These are phyloP conservation scores for Endotricha flammealis DNA, from an alignment of 2,888 invertebrate species.

Conservation along the genomic window DNA sequence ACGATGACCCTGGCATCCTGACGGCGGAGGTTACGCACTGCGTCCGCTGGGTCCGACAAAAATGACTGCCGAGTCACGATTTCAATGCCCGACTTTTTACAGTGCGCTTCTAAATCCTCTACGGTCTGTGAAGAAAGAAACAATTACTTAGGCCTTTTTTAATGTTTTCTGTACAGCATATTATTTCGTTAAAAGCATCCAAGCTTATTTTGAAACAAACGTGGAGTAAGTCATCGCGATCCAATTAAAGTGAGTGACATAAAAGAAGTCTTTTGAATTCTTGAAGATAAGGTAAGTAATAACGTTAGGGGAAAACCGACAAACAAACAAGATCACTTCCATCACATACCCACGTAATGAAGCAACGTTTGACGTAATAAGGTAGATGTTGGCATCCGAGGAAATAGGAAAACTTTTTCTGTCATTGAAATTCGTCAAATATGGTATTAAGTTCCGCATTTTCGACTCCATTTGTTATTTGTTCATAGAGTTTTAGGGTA, in stretches of 20 bases:
- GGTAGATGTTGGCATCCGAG: constrained; percentile 1
- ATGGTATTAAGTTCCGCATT: constrained; percentile 5
- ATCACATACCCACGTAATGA: constrained; percentile 7
- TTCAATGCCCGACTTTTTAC: constrained; percentile 94
- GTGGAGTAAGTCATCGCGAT: not conserved
- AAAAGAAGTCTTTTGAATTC: constrained; percentile 8
- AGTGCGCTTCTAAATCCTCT: constrained; percentile 96
- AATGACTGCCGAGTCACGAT: constrained; percentile 98
- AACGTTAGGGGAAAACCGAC: constrained; percentile 5
- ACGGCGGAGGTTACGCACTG: constrained; percentile 94
- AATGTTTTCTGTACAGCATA: too few species aligned
- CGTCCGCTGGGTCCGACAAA: constrained; percentile 97
- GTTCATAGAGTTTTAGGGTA: constrained; percentile 26
- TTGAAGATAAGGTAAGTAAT: constrained; percentile 9
- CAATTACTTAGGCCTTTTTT: too few species aligned
- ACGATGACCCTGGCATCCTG: constrained; percentile 99
- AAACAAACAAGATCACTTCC: constrained; percentile 8
- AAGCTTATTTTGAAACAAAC: too few species aligned
- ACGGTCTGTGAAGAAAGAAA: constrained; percentile 85
- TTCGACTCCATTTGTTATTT: constrained; percentile 19
- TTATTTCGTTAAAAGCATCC: too few species aligned
- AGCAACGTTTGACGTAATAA: constrained; percentile 5
- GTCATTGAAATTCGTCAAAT: constrained; percentile 15
- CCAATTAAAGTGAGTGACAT: constrained; percentile 7
- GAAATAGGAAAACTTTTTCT: constrained; percentile 5